These are phyloP conservation scores for Melanotaenia boesemani DNA, from an alignment of 2,797 vertebrate species.

Conservation along the genomic window DNA sequence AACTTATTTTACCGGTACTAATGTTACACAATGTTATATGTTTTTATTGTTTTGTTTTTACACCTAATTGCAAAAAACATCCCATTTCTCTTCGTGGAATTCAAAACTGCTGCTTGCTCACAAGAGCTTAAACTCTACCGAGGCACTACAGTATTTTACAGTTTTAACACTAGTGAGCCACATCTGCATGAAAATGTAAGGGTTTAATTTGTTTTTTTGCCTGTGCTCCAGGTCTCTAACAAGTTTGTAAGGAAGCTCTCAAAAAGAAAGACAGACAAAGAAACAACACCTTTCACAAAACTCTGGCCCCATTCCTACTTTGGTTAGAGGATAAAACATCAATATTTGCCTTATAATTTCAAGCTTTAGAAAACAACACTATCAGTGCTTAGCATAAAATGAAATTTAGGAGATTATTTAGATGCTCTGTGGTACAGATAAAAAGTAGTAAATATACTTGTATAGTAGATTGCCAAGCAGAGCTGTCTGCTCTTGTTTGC, in stretches of 20 bases:
- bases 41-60: neutral
- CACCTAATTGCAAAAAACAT: neutral
- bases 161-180: neutral
- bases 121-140: neutral
- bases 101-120: neutral
- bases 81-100: neutral
- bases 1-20: neutral
- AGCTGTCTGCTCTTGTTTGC: conserved; percentile 2
- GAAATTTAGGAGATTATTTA: conserved; percentile 10
- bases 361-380: neutral
- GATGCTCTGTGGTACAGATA: neutral
- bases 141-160: neutral
- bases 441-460: conserved; percentile 1
- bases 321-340: neutral
- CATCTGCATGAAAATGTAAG: neutral
- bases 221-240: neutral
- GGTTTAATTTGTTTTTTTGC: neutral
- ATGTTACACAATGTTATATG: neutral
- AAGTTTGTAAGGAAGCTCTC: neutral
- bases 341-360: neutral
- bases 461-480: conserved; percentile 10
- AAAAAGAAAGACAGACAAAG: neutral
- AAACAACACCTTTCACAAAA: neutral
- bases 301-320: neutral
- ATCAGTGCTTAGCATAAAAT: neutral